These are phyloP conservation scores for Ochropleura plecta DNA, from an alignment of 2,888 invertebrate species.

Conservation along the genomic window DNA sequence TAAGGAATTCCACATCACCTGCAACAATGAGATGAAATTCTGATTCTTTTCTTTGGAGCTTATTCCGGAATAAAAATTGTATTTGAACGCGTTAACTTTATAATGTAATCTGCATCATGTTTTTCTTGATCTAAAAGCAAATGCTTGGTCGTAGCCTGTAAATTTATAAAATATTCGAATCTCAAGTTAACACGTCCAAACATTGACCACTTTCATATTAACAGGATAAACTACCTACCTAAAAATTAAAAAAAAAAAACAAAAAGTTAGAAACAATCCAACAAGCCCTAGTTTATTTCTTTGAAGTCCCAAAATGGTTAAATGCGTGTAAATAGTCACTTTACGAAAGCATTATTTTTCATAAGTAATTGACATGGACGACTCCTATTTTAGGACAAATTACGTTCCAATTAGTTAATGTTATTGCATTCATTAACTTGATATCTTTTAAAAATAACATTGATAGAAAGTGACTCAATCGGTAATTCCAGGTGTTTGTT, in stretches of 20 bases:
- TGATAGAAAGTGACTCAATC: constrained; percentile 30
- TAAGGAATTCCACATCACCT: constrained; percentile 89
- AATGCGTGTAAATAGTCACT: constrained; percentile 34
- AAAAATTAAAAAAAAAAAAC: constrained; percentile 17
- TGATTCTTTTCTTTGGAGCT: constrained; percentile 55
- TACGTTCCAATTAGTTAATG: not conserved
- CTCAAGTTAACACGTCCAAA: constrained; percentile 53
- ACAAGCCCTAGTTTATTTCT: not conserved
- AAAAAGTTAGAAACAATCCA: constrained; percentile 10
- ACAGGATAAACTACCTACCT: constrained; percentile 46
- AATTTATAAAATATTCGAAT: not conserved
- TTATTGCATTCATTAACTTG: constrained; percentile 1
- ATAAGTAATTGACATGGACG: not conserved
- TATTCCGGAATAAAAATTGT: not conserved
- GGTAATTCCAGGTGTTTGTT: constrained; percentile 52
- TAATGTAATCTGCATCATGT: not conserved
- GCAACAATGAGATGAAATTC: constrained; percentile 81
- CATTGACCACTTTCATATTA: constrained; percentile 6
- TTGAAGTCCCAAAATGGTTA: constrained; percentile 8
- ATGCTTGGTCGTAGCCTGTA: not conserved
- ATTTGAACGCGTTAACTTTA: constrained; percentile 55
- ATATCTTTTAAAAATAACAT: constrained; percentile 5
- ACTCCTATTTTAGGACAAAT: not conserved
- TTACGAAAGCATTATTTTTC: constrained; percentile 16
- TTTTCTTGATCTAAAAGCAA: constrained; percentile 1